A percentile compares a stretch with the other conserved stretches of the same genome.
These are phyloP conservation scores for Lucilia cuprina DNA, from an alignment of 1,140 invertebrate species.

Conservation along the genomic window DNA sequence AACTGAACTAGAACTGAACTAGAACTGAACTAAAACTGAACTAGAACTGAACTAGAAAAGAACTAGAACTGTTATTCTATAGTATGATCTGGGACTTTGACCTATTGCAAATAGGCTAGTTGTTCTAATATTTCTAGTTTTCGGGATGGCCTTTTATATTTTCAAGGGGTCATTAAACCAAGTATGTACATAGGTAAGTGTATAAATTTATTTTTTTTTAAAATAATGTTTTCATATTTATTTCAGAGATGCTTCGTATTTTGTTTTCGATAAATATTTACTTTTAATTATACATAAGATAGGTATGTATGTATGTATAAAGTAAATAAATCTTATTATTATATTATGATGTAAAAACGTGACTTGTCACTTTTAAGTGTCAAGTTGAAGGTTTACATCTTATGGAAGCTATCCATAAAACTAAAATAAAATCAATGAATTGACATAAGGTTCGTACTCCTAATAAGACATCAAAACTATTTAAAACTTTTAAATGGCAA, in stretches of 20 bases:
- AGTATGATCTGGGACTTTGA: no score
- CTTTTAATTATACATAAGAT: background rate
- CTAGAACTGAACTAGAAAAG: no score
- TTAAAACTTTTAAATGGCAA: background rate
- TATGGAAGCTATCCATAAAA: background rate
- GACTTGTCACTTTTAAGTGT: background rate
- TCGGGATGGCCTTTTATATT: no score
- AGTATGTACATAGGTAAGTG: background rate
- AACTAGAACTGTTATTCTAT: no score
- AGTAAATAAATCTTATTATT: background rate
- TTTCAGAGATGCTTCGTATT: background rate
- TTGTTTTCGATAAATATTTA: background rate
- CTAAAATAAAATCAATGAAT: background rate
- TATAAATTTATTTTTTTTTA: background rate
- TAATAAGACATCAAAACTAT: background rate
- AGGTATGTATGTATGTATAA: background rate
- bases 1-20: no score
- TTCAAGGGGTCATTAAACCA: background rate
- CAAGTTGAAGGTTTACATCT: slow-evolving; percentile 1
- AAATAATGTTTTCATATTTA: background rate
- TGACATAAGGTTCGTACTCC: background rate
- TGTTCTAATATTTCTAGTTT: no score
- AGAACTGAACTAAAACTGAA: no score
- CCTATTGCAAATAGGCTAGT: no score
- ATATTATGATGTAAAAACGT: background rate